Percentiles rank a stretch among this genome's conserved stretches.
These are phyloP conservation scores for Monodelphis domestica DNA, from an alignment of 2,797 vertebrate genomes.

Conservation along the genomic window DNA sequence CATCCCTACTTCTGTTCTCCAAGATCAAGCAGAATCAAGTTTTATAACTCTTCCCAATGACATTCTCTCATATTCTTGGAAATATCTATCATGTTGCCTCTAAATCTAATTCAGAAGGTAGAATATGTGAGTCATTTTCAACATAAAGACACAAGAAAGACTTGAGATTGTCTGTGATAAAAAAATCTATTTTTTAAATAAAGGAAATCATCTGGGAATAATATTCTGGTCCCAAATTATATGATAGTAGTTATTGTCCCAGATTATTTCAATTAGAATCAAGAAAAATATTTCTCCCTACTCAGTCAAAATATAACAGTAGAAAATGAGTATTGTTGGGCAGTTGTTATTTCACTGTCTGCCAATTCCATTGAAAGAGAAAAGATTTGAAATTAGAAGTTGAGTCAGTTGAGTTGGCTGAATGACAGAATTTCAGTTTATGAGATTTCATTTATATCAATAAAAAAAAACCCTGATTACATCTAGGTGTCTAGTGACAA, in stretches of 20 bases:
- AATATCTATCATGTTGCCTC: neutral
- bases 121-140: neutral
- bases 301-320: neutral
- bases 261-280: neutral
- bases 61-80: neutral
- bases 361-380: neutral
- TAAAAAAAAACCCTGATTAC: neutral
- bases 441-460: neutral
- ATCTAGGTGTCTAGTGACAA: neutral
- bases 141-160: neutral
- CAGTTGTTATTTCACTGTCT: neutral
- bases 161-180: neutral
- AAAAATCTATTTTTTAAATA: neutral
- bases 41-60: neutral
- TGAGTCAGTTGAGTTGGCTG: neutral
- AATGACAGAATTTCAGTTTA: neutral
- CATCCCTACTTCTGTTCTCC: neutral
- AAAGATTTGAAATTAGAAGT: neutral
- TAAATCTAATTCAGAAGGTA: neutral
- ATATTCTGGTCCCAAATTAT: neutral
- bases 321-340: neutral
- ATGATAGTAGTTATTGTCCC: no score
- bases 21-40: neutral
- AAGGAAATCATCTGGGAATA: neutral
- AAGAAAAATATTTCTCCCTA: neutral